phyloP scores from a whole-genome alignment of 92 coral and sea anemone genomes.

The Isaurus tuberculatus region DNA sequence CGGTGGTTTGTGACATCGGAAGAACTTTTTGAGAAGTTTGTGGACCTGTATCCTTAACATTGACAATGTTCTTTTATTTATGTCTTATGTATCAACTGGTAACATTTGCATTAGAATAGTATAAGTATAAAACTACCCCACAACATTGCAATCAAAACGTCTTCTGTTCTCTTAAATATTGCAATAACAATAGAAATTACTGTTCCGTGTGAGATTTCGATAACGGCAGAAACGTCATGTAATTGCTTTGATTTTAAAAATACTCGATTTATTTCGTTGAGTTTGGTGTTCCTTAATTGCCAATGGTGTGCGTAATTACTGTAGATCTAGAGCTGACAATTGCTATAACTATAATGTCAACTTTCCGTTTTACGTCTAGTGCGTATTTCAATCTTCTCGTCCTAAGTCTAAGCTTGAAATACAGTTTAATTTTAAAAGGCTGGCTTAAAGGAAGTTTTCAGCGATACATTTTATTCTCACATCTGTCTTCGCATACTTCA shows the following conservation, averaged over 20 bases:
- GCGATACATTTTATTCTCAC: background rate
- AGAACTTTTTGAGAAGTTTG: conserved; percentile 78
- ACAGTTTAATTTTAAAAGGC: background rate
- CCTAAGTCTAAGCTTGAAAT: background rate
- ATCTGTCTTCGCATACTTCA: background rate
- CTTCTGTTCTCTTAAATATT: background rate
- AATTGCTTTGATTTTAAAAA: background rate
- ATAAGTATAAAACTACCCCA: too few relatives aligned
- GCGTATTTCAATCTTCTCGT: background rate
- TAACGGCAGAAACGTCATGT: background rate
- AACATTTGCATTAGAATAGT: background rate
- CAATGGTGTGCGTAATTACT: too few relatives aligned
- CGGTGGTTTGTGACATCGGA: conserved; percentile 92
- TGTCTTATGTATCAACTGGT: background rate
- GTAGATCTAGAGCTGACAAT: background rate
- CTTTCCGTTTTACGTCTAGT: background rate
- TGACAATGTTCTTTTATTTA: conserved; percentile 7
- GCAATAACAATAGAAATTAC: background rate
- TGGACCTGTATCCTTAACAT: conserved; percentile 77
- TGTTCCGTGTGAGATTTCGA: background rate
- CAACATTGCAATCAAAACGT: background rate
- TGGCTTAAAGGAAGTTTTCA: background rate
- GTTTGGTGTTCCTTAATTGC: background rate
- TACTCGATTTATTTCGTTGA: background rate
- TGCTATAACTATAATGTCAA: background rate